Evolutionary conservation across 2,797 vertebrate genomes (phyloP), one percentile per base, ranked within the genome.

Genomic region (Crypturellus tataupa): DNA sequence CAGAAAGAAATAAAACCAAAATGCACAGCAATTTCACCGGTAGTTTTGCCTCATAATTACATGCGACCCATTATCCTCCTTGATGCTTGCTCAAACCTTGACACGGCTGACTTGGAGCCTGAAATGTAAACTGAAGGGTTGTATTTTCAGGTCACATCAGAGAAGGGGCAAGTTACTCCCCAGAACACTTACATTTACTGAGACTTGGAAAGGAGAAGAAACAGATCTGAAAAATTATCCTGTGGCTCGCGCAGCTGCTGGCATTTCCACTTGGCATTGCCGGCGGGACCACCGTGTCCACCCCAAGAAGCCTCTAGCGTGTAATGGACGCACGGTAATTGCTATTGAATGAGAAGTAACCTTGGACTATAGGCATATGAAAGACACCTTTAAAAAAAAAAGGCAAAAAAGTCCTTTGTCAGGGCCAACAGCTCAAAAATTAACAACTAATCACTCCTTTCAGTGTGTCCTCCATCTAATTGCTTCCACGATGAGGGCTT

Each of bases 51-150:
- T 94, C 91, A 80, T 97, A 97, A 96, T 97, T 97, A 96, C 89
- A 89, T 97, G 93, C 96, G 96, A 97, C 93, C 95, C 90, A 94
- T 97, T 97, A 95, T 95, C 92, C 95, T 96, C 93, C 63, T 44
- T 91, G 85, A 96, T 64, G 93, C 93, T 75, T 89, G 82, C 92
- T 96, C 93, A 97, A 89, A 95, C 96, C 91, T 87, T 94, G 93
- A 95, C 96, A 96, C 7, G 6, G 96, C 95, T 95, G 92, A 95
- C 96, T 97, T 96, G 71, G 92, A 97, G 93, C 91, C 86, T 96
- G 95, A 95, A 96, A 96, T 91, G 81, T 81, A 93, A 97, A 96
- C 89, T 40, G 23, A 80, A 93, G 80, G 80, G 42, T 83, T 96
- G 70, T 75, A 86, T 88, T 95, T 97, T 90, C 93, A 96, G 87